phyloP scores from a whole-genome alignment of 1,140 invertebrate species.

The Drosophila repleta region DNA sequence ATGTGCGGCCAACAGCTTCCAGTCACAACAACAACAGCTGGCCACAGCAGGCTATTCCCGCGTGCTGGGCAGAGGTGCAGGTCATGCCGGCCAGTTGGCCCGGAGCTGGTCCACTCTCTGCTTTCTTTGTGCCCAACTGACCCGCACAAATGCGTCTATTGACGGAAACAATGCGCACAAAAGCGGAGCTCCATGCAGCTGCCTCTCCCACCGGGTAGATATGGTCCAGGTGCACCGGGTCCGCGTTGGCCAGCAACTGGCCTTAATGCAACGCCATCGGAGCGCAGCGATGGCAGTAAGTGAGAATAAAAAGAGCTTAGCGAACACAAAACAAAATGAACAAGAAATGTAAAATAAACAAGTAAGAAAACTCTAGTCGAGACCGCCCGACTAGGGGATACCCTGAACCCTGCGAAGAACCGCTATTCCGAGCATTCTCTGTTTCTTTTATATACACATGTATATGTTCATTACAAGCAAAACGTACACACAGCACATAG shows the following conservation, averaged over 20 bases:
- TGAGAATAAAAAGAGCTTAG: slow-evolving; percentile 68
- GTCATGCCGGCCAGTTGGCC: slow-evolving; percentile 4
- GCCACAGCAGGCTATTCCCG: background rate
- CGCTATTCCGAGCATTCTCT: too few species aligned
- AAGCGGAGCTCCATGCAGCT: slow-evolving; percentile 46
- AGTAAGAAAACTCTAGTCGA: too few species aligned
- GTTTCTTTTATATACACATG: too few species aligned
- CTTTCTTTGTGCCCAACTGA: slow-evolving; percentile 75
- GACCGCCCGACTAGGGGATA: too few species aligned
- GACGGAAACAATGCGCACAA: slow-evolving; percentile 76
- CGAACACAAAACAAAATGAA: slow-evolving; percentile 8
- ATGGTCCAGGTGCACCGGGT: slow-evolving; percentile 43
- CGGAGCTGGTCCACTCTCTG: slow-evolving; percentile 14
- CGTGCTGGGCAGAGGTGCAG: slow-evolving; percentile 1
- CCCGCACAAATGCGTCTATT: slow-evolving; percentile 80
- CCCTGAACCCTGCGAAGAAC: too few species aligned
- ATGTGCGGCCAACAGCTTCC: slow-evolving; percentile 56
- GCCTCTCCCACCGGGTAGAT: slow-evolving; percentile 7
- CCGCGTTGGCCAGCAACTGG: slow-evolving; percentile 38
- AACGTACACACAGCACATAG: too few species aligned
- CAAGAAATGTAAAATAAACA: background rate
- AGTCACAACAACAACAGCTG: slow-evolving; percentile 10
- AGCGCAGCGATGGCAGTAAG: slow-evolving; percentile 46
- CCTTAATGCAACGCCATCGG: slow-evolving; percentile 62
- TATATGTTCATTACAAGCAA: too few species aligned